phyloP scores from a whole-genome alignment of 2,797 vertebrate species.

The Pyrocephalus nanus region DNA sequence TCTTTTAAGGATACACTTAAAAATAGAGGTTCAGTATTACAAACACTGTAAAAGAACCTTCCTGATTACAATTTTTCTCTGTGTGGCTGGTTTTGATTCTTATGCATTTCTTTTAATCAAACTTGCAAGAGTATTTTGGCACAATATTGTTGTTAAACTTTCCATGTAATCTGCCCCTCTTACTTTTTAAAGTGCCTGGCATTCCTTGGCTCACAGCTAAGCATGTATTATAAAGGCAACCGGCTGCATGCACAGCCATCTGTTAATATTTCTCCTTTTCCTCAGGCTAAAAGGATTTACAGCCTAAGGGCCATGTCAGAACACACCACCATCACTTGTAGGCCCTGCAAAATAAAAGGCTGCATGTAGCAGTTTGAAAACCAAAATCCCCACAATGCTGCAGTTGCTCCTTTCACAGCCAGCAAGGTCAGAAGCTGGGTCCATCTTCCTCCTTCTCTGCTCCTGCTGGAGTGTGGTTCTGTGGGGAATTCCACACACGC shows the following conservation, averaged over 20 bases:
- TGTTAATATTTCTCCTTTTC: slow-evolving; percentile 18
- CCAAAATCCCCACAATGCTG: neutral
- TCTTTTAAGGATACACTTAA: neutral
- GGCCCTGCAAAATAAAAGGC: neutral
- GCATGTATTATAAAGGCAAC: neutral
- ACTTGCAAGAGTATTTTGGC: neutral
- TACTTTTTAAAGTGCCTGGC: slow-evolving; percentile 17
- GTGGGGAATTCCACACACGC: neutral
- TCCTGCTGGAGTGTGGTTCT: neutral
- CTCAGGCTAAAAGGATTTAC: slow-evolving; percentile 7
- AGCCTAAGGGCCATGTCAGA: neutral
- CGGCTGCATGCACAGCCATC: neutral
- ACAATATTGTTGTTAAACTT: neutral
- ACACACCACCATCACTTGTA: neutral
- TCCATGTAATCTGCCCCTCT: neutral
- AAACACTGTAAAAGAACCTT: neutral
- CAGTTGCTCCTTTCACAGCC: neutral
- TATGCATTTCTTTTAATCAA: neutral
- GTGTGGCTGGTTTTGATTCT: neutral
- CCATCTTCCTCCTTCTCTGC: neutral
- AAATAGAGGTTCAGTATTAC: neutral
- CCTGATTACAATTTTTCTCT: neutral
- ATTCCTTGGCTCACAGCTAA: slow-evolving; percentile 24
- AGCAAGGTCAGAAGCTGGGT: neutral
- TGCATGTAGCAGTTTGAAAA: accelerated